Conservation (phyloP, 2,797 vertebrate genomes). For the Gallinago solitaria region DNA sequence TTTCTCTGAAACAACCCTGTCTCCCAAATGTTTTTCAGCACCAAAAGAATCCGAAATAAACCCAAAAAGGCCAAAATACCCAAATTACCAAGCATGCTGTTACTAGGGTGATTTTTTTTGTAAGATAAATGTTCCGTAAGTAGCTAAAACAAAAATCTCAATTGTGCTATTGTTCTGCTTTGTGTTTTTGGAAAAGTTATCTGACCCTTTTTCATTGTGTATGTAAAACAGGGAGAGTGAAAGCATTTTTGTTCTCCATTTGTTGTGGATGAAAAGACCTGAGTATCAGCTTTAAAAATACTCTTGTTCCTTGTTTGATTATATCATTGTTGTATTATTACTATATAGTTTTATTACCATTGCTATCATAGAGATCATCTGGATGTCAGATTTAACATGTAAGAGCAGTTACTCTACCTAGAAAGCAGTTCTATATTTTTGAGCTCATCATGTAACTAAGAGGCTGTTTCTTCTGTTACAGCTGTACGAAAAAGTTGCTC, state of each 20-base stretch:
- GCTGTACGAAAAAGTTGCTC: constrained; percentile 94
- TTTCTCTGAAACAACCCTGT: background rate
- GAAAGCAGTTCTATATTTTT: background rate
- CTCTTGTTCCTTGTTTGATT: background rate
- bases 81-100: background rate
- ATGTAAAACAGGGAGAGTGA: background rate
- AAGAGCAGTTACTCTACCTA: background rate
- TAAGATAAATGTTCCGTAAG: background rate
- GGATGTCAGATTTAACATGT: background rate
- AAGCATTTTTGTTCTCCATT: background rate
- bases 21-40: background rate
- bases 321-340: background rate
- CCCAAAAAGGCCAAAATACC: background rate
- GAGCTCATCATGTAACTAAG: background rate
- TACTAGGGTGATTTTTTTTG: background rate
- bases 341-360: background rate
- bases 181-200: background rate
- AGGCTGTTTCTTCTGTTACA: constrained; percentile 72
- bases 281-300: background rate
- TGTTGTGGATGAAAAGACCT: background rate
- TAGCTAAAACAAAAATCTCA: background rate
- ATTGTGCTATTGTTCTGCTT: background rate
- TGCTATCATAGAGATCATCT: background rate
- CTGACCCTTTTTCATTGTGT: background rate
- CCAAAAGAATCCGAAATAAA: background rate